Evolutionary conservation across 2,797 vertebrate genomes (phyloP), one percentile per base, ranked within the genome.

Genomic region (Graptemys geographica): DNA sequence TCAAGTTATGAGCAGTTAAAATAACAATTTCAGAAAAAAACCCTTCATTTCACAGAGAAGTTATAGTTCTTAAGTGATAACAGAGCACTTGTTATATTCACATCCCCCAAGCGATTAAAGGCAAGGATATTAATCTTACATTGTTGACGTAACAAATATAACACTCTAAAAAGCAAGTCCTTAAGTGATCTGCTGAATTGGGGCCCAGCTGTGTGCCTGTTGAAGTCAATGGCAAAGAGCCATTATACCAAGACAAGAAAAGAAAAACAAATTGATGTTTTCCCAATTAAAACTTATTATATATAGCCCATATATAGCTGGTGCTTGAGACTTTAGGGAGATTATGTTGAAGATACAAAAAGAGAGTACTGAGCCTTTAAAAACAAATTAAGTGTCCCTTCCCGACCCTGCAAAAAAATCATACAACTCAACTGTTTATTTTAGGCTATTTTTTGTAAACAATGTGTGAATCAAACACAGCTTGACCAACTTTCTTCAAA

Each of bases 201-300:
- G 81, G n/a, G 37, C n/a, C 62, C 83, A 92, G 91, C 86, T 84
- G 55, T 4, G 57, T 72, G 5, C 9, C 47, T 27, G 21, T 11
- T 79, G 49, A 92, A 88, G 85, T 88, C 18, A 94, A 79, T 47
- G 89, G 78, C 15, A 27, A 57, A 47, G n/a, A 90, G 49, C 23
- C 84, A 9, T 87, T 87, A 89, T 11, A 55, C 47, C 55, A 84
- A 8, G 31, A 86, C 33, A 79, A 52, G 9, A 82, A 7, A 11
- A 88, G 15, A 33, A 76, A 92, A 86, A 86, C 2, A 82, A 90
- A 92, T 86, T 23, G 78, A 52, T 2, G 33, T 84, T 83, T 78
- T 0, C 65, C 85, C 90, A 72, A 86, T 85, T 87, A 90, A 52
- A 86, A 37, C n/a, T 37, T n/a, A 18, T 33, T 62, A 33, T 33